Base-by-base conservation (phyloP, 2,113 vertebrate genomes). In the Prionailurus bengalensis region DNA sequence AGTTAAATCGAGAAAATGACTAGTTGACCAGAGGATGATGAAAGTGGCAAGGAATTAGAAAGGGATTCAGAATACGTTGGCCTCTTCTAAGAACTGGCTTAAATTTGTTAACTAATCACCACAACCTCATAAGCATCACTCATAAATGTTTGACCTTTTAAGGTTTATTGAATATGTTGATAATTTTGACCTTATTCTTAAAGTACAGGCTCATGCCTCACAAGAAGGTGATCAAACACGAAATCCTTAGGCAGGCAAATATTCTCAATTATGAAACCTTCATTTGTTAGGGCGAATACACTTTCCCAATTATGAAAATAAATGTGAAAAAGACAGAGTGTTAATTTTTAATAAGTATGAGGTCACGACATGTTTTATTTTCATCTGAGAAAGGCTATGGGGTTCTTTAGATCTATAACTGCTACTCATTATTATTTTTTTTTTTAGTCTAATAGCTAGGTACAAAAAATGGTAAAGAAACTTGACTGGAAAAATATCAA, bases 331-430 rank as follows among this genome's bases (percentile, higher is more conserved):
- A 85, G 93, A 92, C 29, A 76, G 84, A 88, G 73, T 93, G 90
- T 96, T 97, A 96, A 96, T 97, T 97, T 97, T 98, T 98, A 93
- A 89, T 98, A 97, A 97, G 53, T 65, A 29, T 61, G 68, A 96
- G 87, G 74, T 96, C 78, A 81, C 9, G 61, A 39, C 68, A 83
- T 96, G 74, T 76, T 96, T 96, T 97, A 87, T 95, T 92, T 97
- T 96, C 85, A 87, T 84, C 79, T 89, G 74, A 98, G 89, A 93
- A 87, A 86, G 74, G 36, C 55, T 95, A 31, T 27, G 27, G 39
- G 42, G 21, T 83, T 90, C 61, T 95, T 92, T 31, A 55, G 93
- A 83, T 68, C 68, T 83, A 12, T 92, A 92, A 96, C 51, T 68
- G 16, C 55, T 71, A 81, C 27, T 92, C 29, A 16, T 68, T 74